These are phyloP conservation scores for Bubo blakistoni DNA, from an alignment of 2,113 vertebrate genomes.

Conservation along the genomic window DNA sequence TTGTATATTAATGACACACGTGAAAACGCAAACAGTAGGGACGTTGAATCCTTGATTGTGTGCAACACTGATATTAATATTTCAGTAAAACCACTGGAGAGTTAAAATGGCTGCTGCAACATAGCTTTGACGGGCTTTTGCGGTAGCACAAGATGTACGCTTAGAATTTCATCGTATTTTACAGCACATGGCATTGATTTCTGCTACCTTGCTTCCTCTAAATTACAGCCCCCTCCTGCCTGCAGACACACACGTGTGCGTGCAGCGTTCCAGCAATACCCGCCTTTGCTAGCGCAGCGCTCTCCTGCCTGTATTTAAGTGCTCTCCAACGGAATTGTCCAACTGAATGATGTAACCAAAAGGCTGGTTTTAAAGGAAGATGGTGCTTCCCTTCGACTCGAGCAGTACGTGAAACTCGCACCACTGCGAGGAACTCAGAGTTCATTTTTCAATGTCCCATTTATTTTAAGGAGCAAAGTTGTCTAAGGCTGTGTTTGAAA, in stretches of 20 bases:
- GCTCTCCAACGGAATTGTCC: not conserved
- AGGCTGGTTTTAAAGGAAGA: not conserved
- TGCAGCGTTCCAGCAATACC: not conserved
- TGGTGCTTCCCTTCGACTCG: accelerated
- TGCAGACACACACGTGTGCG: not conserved
- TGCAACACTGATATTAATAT: not conserved
- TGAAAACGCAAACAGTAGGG: not conserved
- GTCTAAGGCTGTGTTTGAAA: not conserved
- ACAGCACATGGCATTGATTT: not conserved
- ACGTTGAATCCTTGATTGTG: not conserved
- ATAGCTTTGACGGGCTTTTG: accelerated
- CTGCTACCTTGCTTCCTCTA: not conserved
- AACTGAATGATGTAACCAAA: not conserved
- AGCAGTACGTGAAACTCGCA: accelerated
- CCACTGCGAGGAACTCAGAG: not conserved
- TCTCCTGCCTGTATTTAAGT: not conserved
- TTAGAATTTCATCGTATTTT: not conserved
- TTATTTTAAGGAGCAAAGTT: not conserved
- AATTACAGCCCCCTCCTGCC: not conserved
- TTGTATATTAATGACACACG: not conserved
- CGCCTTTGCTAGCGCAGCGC: not conserved
- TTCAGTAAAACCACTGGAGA: not conserved
- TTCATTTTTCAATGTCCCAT: not conserved
- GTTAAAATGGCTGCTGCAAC: not conserved
- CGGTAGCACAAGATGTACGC: accelerated